Conservation (phyloP, 2,113 vertebrate genomes). For the Marmota monax region DNA sequence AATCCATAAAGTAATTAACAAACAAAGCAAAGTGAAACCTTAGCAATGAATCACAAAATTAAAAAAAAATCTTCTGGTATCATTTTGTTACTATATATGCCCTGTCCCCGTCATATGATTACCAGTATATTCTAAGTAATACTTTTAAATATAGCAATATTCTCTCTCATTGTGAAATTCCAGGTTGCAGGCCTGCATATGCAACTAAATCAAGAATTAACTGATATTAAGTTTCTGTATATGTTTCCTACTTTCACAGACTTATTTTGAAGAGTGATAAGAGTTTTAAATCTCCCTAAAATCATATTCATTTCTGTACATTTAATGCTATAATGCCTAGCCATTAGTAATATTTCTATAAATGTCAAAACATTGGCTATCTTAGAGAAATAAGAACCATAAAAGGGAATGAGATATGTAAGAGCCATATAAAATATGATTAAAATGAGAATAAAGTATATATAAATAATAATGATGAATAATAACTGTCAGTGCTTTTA, state of each 20-base stretch:
- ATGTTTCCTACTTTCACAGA: background rate
- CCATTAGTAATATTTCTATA: background rate
- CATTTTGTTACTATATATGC: background rate
- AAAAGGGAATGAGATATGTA: background rate
- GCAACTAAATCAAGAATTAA: background rate
- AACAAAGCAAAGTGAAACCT: background rate
- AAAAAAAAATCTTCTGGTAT: background rate
- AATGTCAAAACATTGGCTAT: background rate
- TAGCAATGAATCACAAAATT: background rate
- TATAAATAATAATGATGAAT: background rate
- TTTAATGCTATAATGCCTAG: background rate
- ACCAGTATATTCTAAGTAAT: background rate
- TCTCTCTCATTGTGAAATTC: background rate
- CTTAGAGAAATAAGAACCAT: background rate
- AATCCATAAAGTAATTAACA: background rate
- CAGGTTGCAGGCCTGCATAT: background rate
- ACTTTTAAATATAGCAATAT: background rate
- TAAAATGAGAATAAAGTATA: slow-evolving; percentile 14
- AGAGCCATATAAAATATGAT: background rate
- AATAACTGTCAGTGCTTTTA: background rate
- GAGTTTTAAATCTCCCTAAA: background rate
- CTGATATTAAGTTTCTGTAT: background rate
- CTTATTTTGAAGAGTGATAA: background rate
- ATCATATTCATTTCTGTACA: background rate
- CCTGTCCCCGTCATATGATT: background rate